Evolutionary conservation across 2,888 invertebrate species (phyloP).

Genomic region (Rhabditophanes sp.): DNA sequence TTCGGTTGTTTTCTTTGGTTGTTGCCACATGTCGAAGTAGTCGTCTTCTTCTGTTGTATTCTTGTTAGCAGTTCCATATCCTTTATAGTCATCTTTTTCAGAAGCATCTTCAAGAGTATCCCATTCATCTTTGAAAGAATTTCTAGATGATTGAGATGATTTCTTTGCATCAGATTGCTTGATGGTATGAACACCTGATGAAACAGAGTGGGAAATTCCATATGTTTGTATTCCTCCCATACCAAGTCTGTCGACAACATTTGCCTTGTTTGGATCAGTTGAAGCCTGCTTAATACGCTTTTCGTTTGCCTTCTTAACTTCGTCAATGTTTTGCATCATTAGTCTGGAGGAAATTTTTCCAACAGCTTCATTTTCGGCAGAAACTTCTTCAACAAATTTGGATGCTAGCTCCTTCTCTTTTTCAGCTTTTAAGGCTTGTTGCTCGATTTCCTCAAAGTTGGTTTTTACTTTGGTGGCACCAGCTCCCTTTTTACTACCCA

Average conservation of each 20-base stretch:
- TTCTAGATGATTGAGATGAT: conserved; percentile 7
- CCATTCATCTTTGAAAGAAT: conserved; percentile 41
- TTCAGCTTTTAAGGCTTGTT: conserved; percentile 69
- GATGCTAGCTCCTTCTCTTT: conserved; percentile 52
- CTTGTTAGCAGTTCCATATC: too few species aligned
- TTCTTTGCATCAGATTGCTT: conserved; percentile 14
- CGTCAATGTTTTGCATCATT: conserved; percentile 11
- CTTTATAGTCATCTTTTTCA: conserved; percentile 10
- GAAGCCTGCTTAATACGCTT: conserved; percentile 20
- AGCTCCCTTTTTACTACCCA: conserved; percentile 67
- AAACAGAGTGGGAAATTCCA: conserved; percentile 24
- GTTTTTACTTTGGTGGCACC: conserved; percentile 79
- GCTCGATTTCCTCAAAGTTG: conserved; percentile 84
- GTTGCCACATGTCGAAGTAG: conserved; percentile 35
- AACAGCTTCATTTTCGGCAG: conserved; percentile 5
- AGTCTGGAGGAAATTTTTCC: conserved; percentile 13
- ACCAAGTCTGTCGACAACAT: conserved; percentile 75
- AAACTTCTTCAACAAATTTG: conserved; percentile 15
- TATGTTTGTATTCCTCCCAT: conserved; percentile 55
- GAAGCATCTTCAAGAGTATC: conserved; percentile 24
- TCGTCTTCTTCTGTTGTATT: conserved; percentile 19
- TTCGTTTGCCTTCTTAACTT: conserved; percentile 19
- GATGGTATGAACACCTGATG: conserved; percentile 32
- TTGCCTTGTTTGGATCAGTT: conserved; percentile 65
- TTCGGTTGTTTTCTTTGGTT: background rate